Percentiles rank a stretch among this genome's conserved stretches.
phyloP scores from a whole-genome alignment of 2,888 invertebrate species.

The Busseola fusca region DNA sequence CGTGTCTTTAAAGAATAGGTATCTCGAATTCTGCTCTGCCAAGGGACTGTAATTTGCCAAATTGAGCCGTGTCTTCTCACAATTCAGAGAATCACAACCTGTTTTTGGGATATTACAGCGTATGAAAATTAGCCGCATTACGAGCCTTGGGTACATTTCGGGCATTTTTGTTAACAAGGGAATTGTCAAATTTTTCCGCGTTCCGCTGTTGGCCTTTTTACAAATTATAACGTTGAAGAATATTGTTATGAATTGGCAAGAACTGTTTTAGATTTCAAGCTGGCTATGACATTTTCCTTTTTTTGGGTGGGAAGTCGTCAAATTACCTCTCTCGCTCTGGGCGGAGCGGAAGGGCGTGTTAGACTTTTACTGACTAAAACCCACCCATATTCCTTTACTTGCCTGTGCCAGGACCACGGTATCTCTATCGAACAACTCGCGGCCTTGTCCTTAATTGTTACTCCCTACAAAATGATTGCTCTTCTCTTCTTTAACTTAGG shows the following conservation, averaged over 20 bases:
- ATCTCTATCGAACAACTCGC: too few relatives aligned
- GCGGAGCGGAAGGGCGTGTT: too few relatives aligned
- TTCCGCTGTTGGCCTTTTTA: background rate
- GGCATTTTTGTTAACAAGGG: conserved; percentile 15
- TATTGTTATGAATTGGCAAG: background rate
- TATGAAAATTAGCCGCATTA: conserved; percentile 47
- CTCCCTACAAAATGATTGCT: too few relatives aligned
- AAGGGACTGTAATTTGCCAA: conserved; percentile 60
- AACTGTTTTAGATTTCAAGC: background rate
- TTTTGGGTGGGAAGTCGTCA: too few relatives aligned
- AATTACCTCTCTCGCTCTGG: too few relatives aligned
- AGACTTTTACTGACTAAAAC: too few relatives aligned
- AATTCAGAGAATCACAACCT: conserved; percentile 32
- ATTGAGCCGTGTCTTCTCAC: conserved; percentile 54
- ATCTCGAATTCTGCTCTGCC: conserved; percentile 40
- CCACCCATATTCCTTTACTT: too few relatives aligned
- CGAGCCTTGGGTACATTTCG: conserved; percentile 15
- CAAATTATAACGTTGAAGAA: background rate
- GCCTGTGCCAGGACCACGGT: too few relatives aligned
- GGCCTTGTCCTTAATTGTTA: too few relatives aligned
- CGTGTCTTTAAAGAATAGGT: conserved; percentile 41
- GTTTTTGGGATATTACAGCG: conserved; percentile 33
- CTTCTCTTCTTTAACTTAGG: too few relatives aligned
- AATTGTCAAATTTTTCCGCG: conserved; percentile 4
- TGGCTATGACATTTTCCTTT: too few relatives aligned